These are phyloP conservation scores for Lydus trimaculatus DNA, from an alignment of 2,888 invertebrate species.

Conservation along the genomic window DNA sequence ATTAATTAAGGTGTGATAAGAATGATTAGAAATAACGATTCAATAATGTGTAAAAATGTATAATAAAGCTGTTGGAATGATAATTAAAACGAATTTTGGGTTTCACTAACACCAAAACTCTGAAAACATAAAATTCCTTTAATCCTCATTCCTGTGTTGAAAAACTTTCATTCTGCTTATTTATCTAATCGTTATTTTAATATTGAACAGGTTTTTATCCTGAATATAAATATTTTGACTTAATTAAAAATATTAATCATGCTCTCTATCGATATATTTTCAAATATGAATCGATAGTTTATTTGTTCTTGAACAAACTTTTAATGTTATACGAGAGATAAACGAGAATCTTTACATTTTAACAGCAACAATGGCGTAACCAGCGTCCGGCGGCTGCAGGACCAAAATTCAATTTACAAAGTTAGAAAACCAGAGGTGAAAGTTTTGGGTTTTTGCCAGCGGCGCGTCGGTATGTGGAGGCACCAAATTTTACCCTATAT, in stretches of 20 bases:
- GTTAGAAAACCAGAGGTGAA: too few relatives aligned
- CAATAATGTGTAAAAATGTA: not conserved
- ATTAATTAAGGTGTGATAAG: not conserved
- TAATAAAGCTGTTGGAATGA: not conserved
- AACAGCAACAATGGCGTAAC: too few relatives aligned
- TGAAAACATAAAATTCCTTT: not conserved
- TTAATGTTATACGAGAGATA: too few relatives aligned
- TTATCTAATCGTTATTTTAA: constrained; percentile 18
- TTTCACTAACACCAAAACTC: not conserved
- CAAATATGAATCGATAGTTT: constrained; percentile 13
- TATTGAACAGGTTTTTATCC: constrained; percentile 17
- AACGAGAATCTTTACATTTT: too few relatives aligned
- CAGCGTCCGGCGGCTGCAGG: too few relatives aligned
- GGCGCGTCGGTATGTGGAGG: too few relatives aligned
- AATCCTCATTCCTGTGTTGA: not conserved
- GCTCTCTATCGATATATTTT: constrained; percentile 13
- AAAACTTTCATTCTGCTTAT: constrained; percentile 7
- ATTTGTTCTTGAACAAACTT: not conserved
- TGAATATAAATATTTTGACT: constrained; percentile 27
- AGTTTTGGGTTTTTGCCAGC: too few relatives aligned
- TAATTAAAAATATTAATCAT: constrained; percentile 25
- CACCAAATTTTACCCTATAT: too few relatives aligned
- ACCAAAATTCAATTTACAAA: too few relatives aligned
- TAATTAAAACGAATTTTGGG: not conserved
- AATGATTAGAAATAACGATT: not conserved